Conservation (phyloP, 2,888 invertebrate species). For the Drosophila bunnanda region DNA sequence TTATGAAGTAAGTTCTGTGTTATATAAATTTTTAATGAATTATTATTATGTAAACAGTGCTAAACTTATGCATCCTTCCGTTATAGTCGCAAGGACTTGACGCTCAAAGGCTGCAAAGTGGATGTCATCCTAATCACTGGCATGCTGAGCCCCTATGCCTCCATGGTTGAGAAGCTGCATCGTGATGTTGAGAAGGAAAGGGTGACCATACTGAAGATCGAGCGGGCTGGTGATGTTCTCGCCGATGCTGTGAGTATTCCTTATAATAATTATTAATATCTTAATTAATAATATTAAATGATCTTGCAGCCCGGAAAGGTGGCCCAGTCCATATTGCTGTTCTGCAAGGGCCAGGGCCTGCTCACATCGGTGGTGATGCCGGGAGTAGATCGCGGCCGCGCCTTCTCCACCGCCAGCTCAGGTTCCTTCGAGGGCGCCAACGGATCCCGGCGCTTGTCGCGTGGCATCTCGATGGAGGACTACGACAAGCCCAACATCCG, state of each 20-base stretch:
- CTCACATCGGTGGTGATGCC: slow-evolving; percentile 93
- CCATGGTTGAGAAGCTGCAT: slow-evolving; percentile 92
- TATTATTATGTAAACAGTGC: too few species aligned
- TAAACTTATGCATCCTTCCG: background rate
- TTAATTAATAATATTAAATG: background rate
- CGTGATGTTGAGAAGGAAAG: slow-evolving; percentile 92
- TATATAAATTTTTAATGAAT: background rate
- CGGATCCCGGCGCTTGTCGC: slow-evolving; percentile 85
- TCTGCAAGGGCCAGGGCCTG: slow-evolving; percentile 94
- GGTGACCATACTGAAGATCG: slow-evolving; percentile 93
- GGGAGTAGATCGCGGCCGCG: slow-evolving; percentile 90
- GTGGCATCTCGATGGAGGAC: slow-evolving; percentile 92
- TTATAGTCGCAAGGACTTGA: slow-evolving; percentile 89
- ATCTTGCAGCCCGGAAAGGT: slow-evolving; percentile 91
- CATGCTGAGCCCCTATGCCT: slow-evolving; percentile 90
- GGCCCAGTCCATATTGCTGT: slow-evolving; percentile 93
- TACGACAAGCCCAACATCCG: slow-evolving; percentile 92
- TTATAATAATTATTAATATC: background rate
- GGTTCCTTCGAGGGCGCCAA: slow-evolving; percentile 85
- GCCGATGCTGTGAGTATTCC: slow-evolving; percentile 90
- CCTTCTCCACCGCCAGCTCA: slow-evolving; percentile 86
- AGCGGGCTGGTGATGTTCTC: slow-evolving; percentile 94
- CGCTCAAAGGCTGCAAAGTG: slow-evolving; percentile 89
- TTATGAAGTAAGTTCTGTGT: slow-evolving; percentile 89
- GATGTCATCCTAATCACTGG: slow-evolving; percentile 93